A percentile compares a stretch with the other conserved stretches of the same genome.
Evolutionary conservation across 2,797 vertebrate species (phyloP).

Genomic region (Bradypodion pumilum): DNA sequence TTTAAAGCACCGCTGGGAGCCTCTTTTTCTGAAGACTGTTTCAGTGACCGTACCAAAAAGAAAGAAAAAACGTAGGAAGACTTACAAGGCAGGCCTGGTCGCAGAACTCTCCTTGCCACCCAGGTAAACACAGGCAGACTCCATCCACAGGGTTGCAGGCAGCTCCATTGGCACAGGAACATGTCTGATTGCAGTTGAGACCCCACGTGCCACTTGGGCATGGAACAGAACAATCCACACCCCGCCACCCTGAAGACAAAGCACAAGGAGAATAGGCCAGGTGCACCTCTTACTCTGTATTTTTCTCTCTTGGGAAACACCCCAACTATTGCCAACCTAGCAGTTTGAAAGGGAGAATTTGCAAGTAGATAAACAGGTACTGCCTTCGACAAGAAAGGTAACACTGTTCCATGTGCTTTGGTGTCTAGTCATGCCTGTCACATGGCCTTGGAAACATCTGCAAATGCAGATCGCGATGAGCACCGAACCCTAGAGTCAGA

Average conservation of each 20-base stretch:
- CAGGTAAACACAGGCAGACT: constrained; percentile 88
- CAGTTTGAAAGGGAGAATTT: no score
- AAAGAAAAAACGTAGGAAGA: constrained; percentile 4
- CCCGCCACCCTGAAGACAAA: constrained; percentile 88
- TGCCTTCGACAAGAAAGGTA: no score
- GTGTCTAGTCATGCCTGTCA: no score
- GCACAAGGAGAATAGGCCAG: background rate
- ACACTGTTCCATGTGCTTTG: no score
- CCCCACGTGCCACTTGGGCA: constrained; percentile 94
- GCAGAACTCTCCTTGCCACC: constrained; percentile 91
- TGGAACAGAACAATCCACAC: constrained; percentile 89
- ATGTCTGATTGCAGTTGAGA: constrained; percentile 88
- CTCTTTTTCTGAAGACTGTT: background rate
- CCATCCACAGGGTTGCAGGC: constrained; percentile 89
- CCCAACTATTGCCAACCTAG: no score
- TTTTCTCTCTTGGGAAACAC: background rate
- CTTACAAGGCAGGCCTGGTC: constrained; percentile 90
- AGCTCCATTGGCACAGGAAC: constrained; percentile 87
- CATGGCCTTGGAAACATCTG: no score
- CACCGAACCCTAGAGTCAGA: no score
- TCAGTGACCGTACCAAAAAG: background rate
- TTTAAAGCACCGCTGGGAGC: background rate
- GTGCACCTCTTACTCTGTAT: no score
- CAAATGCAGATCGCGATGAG: no score
- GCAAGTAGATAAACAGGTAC: no score